Evolutionary conservation across 2,797 vertebrate genomes (phyloP), one percentile per base, ranked within the genome.

Genomic region (Pterois miles): DNA sequence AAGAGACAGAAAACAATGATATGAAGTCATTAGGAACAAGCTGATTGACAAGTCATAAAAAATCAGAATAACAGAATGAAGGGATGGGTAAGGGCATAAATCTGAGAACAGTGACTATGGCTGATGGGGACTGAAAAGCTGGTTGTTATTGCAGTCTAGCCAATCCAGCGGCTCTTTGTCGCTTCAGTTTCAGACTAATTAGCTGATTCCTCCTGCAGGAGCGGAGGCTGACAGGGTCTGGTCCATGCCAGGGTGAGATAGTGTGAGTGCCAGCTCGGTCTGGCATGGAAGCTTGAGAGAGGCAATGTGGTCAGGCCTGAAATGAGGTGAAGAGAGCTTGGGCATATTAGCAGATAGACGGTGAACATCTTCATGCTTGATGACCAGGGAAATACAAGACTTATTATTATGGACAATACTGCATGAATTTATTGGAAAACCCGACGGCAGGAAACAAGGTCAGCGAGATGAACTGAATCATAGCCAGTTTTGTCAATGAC

Each of bases 101-200:
- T 74, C 23, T 52, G 33, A 74, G 11, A 40, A 70, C 27, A 23
- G 43, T 43, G 18, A 66, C 29, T 43, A 71, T 11, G 13, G 56
- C 54, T 29, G n/a, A 67, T 33, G 60, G n/a, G 38, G 54, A 52
- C 34, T 58, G 12, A 27, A 27, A 62, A 58, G 50, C 38, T 48
- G 38, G 50, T 31, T 60, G 4, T 13, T 31, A 36, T 74, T 74
- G 70, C 63, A 36, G 48, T 65, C 23, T n/a, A 71, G 48, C 31
- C 60, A 71, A 36, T 65, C 54, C 73, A 65, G 74, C 68, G 62
- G 69, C 58, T 68, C 78, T 80, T 73, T 76, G 70, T 85, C 78
- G 70, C 73, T 60, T 77, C 59, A 73, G 62, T 70, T 88, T 89
- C 23, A 74, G 65, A 73, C 72, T 87, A 90, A 89, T 90, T 87